Evolutionary conservation across 1,140 invertebrate genomes (phyloP).

Genomic region (Hydropsyche tenuis): DNA sequence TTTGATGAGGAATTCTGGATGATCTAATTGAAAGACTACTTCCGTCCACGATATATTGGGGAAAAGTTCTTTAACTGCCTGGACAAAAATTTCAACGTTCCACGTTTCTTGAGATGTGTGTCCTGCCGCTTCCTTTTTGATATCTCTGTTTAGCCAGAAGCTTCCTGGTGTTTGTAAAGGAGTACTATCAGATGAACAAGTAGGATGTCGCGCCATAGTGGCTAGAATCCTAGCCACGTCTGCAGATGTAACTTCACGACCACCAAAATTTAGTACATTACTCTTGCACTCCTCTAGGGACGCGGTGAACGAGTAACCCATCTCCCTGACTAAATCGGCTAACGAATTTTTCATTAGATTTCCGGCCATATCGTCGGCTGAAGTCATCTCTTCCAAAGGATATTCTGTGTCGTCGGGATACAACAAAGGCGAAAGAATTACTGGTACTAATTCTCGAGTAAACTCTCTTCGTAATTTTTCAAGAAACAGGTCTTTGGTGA

Average conservation of each 20-base stretch:
- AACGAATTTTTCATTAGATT: conserved; percentile 75
- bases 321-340: conserved; percentile 86
- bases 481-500: conserved; percentile 81
- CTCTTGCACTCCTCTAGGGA: conserved; percentile 89
- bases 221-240: conserved; percentile 84
- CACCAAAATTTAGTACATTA: conserved; percentile 77
- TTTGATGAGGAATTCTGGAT: conserved; percentile 86
- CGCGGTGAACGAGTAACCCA: conserved; percentile 87
- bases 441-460: conserved; percentile 84
- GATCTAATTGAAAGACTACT: conserved; percentile 88
- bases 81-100: conserved; percentile 93
- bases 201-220: conserved; percentile 85
- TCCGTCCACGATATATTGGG: conserved; percentile 91
- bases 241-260: conserved; percentile 76
- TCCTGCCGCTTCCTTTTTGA: conserved; percentile 58
- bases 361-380: conserved; percentile 62
- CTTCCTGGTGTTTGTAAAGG: conserved; percentile 70
- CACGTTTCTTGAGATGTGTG: conserved; percentile 67
- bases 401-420: conserved; percentile 81
- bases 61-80: conserved; percentile 87
- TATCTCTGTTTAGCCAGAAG: conserved; percentile 64
- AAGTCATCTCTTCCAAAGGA: conserved; percentile 66
- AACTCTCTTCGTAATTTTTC: conserved; percentile 84
- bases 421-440: conserved; percentile 84
- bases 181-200: conserved; percentile 72